A percentile compares a stretch with the other conserved stretches of the same genome.
Conservation (phyloP, 1,140 invertebrate genomes). For the Andrena cerasifolii region DNA sequence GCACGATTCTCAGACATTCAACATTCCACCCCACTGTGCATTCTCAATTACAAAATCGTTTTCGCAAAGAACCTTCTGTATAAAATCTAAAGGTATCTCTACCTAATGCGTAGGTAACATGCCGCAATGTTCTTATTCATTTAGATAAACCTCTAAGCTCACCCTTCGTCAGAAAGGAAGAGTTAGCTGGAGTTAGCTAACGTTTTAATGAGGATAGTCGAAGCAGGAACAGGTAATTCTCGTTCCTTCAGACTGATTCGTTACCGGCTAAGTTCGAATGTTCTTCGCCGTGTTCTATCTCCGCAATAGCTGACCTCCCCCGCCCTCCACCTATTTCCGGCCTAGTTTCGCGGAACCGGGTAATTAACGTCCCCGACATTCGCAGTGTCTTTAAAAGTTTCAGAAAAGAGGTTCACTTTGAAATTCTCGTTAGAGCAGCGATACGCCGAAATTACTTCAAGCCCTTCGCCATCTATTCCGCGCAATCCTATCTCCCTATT, state of each 20-base stretch:
- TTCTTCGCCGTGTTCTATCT: conserved; percentile 24
- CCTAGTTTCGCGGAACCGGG: conserved; percentile 29
- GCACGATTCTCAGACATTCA: too few species aligned
- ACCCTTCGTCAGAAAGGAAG: too few species aligned
- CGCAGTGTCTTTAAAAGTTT: conserved; percentile 24
- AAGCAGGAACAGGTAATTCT: neutral
- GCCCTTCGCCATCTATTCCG: neutral
- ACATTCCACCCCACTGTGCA: too few species aligned
- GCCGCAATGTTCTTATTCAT: too few species aligned
- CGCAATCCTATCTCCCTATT: neutral
- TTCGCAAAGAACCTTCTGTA: too few species aligned
- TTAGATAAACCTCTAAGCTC: too few species aligned
- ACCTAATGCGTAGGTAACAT: too few species aligned
- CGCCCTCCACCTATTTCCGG: conserved; percentile 23
- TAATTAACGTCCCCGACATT: conserved; percentile 34
- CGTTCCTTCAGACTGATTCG: neutral
- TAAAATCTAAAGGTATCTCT: too few species aligned
- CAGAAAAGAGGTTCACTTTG: neutral
- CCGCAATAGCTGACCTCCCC: conserved; percentile 6
- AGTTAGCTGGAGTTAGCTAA: neutral
- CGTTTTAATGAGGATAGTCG: conserved; percentile 10
- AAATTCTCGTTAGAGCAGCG: conserved; percentile 9
- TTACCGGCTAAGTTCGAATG: conserved; percentile 20
- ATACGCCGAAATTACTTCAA: conserved; percentile 4
- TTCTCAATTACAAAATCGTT: too few species aligned